Percentiles rank a stretch among this genome's conserved stretches.
Conservation (phyloP, 1,140 invertebrate genomes). For the Lysiphlebus fabarum region DNA sequence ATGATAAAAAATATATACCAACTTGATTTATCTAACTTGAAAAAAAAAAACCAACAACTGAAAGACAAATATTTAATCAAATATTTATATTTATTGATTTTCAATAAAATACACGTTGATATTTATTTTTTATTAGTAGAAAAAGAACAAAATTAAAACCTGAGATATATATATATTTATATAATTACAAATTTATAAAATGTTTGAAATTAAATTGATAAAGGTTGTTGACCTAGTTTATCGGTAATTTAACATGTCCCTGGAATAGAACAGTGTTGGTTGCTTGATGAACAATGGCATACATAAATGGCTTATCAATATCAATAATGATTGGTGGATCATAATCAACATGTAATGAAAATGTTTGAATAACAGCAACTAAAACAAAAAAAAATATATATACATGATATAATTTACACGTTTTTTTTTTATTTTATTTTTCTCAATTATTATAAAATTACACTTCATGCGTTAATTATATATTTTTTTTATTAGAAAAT, state of each 20-base stretch:
- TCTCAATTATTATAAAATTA: neutral
- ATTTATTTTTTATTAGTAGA: too few relatives aligned
- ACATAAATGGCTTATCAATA: constrained; percentile 9
- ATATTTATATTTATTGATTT: too few relatives aligned
- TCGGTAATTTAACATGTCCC: constrained; percentile 8
- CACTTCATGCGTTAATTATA: neutral
- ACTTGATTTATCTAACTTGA: too few relatives aligned
- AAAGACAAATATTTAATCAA: too few relatives aligned
- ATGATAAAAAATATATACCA: too few relatives aligned
- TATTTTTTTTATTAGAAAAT: neutral
- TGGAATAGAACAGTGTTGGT: constrained; percentile 19
- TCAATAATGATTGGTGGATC: constrained; percentile 1
- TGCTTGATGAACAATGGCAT: constrained; percentile 1
- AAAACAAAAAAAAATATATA: neutral
- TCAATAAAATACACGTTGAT: too few relatives aligned
- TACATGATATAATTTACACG: neutral
- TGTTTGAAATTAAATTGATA: neutral
- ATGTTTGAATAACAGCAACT: neutral
- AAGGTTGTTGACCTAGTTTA: neutral
- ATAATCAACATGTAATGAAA: neutral
- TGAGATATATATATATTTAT: too few relatives aligned
- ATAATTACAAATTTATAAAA: neutral
- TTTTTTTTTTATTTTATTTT: neutral
- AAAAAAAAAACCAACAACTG: too few relatives aligned
- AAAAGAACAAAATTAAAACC: too few relatives aligned